Conservation (phyloP, 2,797 vertebrate genomes). For the Artibeus lituratus region DNA sequence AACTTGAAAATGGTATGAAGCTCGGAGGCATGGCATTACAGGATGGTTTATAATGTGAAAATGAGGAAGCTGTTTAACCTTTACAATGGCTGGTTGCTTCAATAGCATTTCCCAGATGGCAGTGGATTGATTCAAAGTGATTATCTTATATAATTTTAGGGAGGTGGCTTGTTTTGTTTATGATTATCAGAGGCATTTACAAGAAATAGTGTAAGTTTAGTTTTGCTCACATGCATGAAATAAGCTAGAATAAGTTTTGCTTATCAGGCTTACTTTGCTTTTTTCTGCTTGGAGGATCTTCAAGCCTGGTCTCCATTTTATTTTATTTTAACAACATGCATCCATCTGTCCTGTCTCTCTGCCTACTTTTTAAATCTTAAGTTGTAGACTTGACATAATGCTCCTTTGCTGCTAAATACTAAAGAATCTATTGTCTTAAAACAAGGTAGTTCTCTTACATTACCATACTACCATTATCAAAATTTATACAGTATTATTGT, state of each 20-base stretch:
- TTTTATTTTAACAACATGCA: neutral
- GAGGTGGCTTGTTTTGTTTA: neutral
- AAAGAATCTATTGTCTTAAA: neutral
- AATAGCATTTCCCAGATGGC: neutral
- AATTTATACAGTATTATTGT: neutral
- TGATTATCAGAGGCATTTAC: neutral
- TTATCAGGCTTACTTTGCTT: neutral
- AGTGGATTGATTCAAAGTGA: neutral
- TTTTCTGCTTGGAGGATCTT: neutral
- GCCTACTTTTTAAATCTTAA: neutral
- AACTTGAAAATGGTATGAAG: neutral
- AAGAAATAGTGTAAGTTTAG: neutral
- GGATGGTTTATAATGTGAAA: neutral
- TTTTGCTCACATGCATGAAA: neutral
- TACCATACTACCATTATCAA: neutral
- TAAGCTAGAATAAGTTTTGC: neutral
- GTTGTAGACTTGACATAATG: neutral
- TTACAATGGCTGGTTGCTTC: neutral
- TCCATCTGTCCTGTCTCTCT: neutral
- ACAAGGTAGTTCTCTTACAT: neutral
- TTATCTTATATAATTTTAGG: neutral
- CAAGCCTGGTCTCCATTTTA: neutral
- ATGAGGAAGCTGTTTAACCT: neutral
- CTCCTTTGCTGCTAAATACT: neutral
- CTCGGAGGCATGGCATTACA: neutral